Conservation (phyloP, 37 sponge, comb jelly and placozoan species). For the Mnemiopsis leidyi region DNA sequence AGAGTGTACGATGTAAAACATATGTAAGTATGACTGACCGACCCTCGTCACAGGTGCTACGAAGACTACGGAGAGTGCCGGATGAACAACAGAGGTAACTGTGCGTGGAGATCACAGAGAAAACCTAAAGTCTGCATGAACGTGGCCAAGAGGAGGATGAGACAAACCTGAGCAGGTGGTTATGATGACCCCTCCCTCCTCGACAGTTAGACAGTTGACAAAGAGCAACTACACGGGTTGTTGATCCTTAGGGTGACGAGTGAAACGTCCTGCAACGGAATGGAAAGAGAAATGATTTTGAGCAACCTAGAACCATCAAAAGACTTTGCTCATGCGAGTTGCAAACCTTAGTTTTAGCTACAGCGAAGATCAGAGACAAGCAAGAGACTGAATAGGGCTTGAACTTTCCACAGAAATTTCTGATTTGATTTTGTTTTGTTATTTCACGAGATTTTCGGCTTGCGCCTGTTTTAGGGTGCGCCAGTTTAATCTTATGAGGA, state of each 20-base stretch:
- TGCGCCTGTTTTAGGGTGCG: conserved; percentile 61
- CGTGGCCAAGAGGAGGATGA: background rate
- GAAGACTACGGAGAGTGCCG: conserved; percentile 64
- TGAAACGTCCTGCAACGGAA: background rate
- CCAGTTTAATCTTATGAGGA: background rate
- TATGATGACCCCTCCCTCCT: no score
- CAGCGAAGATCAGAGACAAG: background rate
- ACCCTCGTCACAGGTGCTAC: background rate
- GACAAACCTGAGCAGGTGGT: background rate
- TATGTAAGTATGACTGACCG: no score
- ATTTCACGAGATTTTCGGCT: conserved; percentile 49
- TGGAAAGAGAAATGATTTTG: background rate
- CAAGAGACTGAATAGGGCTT: no score
- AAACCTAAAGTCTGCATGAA: conserved; percentile 49
- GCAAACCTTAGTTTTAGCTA: background rate
- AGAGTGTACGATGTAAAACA: no score
- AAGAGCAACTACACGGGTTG: no score
- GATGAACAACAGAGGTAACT: background rate
- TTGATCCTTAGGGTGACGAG: background rate
- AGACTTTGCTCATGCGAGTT: background rate
- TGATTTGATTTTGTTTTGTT: conserved; percentile 38
- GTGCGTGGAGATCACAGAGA: background rate
- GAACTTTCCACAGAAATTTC: background rate
- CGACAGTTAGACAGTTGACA: no score
- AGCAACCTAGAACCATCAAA: background rate